These are phyloP conservation scores for Pecten maximus DNA, from an alignment of 2,888 invertebrate species.

Conservation along the genomic window DNA sequence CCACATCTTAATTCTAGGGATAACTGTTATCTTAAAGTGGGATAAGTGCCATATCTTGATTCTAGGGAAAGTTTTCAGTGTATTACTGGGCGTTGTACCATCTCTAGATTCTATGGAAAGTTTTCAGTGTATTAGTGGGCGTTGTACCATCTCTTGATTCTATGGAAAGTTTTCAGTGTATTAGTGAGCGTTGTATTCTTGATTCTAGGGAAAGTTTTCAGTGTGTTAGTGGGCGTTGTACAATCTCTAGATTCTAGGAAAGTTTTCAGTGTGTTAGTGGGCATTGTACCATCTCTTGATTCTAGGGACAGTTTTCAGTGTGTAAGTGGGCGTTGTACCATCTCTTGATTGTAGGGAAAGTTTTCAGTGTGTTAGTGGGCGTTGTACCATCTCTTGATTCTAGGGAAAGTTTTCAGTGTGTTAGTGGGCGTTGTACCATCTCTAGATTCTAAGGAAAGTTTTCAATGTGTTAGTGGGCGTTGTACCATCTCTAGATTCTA, in stretches of 20 bases:
- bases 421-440: too few relatives aligned
- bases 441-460: too few relatives aligned
- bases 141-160: background rate
- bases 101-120: background rate
- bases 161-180: background rate
- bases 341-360: background rate
- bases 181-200: background rate
- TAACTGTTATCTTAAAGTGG: too few relatives aligned
- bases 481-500: too few relatives aligned
- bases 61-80: too few relatives aligned
- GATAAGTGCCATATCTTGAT: too few relatives aligned
- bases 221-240: background rate
- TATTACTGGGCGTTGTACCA: background rate
- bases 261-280: background rate
- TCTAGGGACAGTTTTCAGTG: background rate
- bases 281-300: background rate
- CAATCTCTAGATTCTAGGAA: background rate
- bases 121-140: background rate
- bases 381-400: background rate
- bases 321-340: background rate
- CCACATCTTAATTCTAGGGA: too few relatives aligned
- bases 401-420: background rate
- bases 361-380: background rate
- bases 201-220: background rate
- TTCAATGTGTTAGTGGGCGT: too few relatives aligned